Evolutionary conservation across 2,797 vertebrate genomes (phyloP).

Genomic region (Paedocypris micromegethes): DNA sequence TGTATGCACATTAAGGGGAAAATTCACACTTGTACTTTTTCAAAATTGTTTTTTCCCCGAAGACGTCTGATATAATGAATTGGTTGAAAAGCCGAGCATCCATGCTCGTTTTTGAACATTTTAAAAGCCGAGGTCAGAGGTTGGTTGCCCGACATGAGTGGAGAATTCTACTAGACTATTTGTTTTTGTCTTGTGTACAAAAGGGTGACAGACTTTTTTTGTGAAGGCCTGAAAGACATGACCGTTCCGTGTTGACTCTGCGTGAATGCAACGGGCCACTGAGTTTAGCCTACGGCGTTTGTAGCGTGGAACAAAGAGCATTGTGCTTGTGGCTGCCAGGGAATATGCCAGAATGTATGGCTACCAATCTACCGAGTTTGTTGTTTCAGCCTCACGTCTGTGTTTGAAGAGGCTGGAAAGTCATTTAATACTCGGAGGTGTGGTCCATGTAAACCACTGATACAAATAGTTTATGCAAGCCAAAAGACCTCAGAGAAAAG

Average conservation of each 20-base stretch:
- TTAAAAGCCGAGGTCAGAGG: constrained; percentile 36
- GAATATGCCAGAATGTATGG: constrained; percentile 45
- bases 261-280: constrained; percentile 74
- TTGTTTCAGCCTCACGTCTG: constrained; percentile 2
- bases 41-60: neutral
- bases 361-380: constrained; percentile 1
- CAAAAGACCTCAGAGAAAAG: constrained; percentile 10
- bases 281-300: constrained; percentile 71
- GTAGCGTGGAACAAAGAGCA: constrained; percentile 72
- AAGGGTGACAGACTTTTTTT: constrained; percentile 50
- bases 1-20: constrained; percentile 8
- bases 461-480: constrained; percentile 46
- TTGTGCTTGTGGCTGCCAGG: constrained; percentile 66
- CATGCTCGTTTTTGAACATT: neutral
- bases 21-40: constrained; percentile 17
- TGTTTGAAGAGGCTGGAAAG: neutral
- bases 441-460: constrained; percentile 4
- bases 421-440: constrained; percentile 4
- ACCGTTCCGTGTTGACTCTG: constrained; percentile 68
- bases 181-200: constrained; percentile 49
- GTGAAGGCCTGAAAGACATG: constrained; percentile 57
- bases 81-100: neutral
- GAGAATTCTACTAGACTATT: constrained; percentile 44
- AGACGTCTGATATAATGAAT: too few species aligned
- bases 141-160: constrained; percentile 41